A percentile compares a stretch with the other conserved stretches of the same genome.
phyloP scores from a whole-genome alignment of 2,888 invertebrate genomes.

The Geotrupes spiniger region DNA sequence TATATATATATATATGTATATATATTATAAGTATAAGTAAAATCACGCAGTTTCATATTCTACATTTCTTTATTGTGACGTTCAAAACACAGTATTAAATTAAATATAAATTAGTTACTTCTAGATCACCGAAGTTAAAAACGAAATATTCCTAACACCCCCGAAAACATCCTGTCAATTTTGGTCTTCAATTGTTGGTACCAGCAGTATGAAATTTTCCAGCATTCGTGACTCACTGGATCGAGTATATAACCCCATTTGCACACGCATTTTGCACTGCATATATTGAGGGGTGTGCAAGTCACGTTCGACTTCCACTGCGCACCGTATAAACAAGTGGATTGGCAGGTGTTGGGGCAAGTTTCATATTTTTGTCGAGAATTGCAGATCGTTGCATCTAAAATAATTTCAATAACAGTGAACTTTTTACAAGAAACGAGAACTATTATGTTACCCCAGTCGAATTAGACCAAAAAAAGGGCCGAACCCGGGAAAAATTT shows the following conservation, averaged over 20 bases:
- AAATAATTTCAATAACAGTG: too few species aligned
- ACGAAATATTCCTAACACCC: constrained; percentile 9
- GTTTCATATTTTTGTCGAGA: constrained; percentile 6
- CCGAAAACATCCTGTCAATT: constrained; percentile 8
- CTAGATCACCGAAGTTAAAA: not conserved
- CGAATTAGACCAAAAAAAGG: too few species aligned
- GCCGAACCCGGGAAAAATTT: too few species aligned
- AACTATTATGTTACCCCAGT: too few species aligned
- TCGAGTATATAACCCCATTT: constrained; percentile 15
- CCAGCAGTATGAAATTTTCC: constrained; percentile 15
- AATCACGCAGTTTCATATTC: too few species aligned
- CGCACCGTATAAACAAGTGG: constrained; percentile 15
- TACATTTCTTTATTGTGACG: not conserved
- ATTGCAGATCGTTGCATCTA: not conserved
- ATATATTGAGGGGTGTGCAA: constrained; percentile 8
- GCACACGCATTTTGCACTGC: constrained; percentile 15
- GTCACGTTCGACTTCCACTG: constrained; percentile 9
- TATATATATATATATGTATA: too few species aligned
- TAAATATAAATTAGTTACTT: too few species aligned
- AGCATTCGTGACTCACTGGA: constrained; percentile 16
- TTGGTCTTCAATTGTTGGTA: constrained; percentile 5
- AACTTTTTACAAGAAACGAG: too few species aligned
- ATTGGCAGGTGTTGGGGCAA: constrained; percentile 15
- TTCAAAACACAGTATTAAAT: not conserved
- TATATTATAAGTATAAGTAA: too few species aligned